phyloP scores from a whole-genome alignment of 2,888 invertebrate species.

The Allygus modestus region DNA sequence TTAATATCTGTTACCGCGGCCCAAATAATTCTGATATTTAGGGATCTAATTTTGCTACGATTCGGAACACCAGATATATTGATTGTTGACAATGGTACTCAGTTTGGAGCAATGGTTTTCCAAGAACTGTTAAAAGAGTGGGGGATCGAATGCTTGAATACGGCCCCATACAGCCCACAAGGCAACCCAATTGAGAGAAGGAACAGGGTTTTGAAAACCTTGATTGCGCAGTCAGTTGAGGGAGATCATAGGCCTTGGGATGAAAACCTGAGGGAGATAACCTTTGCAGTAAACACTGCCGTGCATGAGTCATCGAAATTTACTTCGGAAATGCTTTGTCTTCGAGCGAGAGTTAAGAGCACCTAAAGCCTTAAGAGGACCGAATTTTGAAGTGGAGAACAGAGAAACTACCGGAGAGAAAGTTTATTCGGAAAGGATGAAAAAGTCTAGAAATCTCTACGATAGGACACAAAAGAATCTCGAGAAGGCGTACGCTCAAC shows the following conservation, averaged over 20 bases:
- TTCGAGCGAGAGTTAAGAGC: neutral
- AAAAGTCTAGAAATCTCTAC: neutral
- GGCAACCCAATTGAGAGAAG: constrained; percentile 72
- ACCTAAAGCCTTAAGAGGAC: constrained; percentile 1
- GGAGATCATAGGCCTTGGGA: constrained; percentile 70
- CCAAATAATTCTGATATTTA: neutral
- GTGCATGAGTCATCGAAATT: constrained; percentile 67
- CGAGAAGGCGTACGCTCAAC: neutral
- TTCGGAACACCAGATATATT: constrained; percentile 25
- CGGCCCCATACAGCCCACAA: constrained; percentile 71
- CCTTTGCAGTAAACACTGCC: constrained; percentile 69
- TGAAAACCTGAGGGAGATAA: constrained; percentile 64
- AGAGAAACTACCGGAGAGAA: neutral
- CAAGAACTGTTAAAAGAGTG: constrained; percentile 20
- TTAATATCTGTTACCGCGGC: constrained; percentile 68
- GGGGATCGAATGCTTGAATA: constrained; percentile 67
- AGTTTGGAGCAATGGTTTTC: too few species aligned
- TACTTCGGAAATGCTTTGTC: constrained; percentile 68
- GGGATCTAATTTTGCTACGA: neutral
- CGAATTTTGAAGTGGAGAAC: neutral
- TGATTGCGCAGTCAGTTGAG: constrained; percentile 71
- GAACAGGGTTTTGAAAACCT: constrained; percentile 71
- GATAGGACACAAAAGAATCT: neutral
- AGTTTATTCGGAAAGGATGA: neutral
- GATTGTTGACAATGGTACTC: constrained; percentile 29